Conservation (phyloP, 2,797 vertebrate genomes). For the Rhabdomys pumilio region DNA sequence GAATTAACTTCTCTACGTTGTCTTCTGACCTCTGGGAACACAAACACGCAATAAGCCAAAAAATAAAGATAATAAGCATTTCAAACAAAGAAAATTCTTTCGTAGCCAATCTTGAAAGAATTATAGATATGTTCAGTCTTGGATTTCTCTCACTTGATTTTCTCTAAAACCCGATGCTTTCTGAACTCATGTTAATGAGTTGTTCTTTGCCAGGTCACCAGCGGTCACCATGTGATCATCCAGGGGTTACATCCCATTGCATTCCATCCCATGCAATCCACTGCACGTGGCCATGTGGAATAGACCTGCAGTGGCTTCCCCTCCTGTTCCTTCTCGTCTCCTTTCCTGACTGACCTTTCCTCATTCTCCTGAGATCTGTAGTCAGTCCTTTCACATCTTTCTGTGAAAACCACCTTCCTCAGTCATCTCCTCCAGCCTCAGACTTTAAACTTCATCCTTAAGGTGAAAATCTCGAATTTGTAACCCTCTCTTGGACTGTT, state of each 20-base stretch:
- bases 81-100: neutral
- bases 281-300: neutral
- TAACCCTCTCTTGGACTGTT: neutral
- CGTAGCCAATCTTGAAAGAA: slow-evolving; percentile 19
- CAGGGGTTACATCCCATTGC: neutral
- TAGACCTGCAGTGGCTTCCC: neutral
- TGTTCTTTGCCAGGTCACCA: neutral
- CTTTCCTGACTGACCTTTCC: neutral
- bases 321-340: neutral
- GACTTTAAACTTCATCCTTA: neutral
- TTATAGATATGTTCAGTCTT: neutral
- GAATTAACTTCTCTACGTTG: neutral
- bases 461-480: neutral
- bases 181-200: neutral
- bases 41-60: neutral
- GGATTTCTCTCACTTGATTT: neutral
- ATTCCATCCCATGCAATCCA: neutral
- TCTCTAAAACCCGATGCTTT: neutral
- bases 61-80: neutral
- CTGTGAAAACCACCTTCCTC: neutral
- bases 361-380: neutral
- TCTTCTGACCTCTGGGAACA: neutral
- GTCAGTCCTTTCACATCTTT: neutral
- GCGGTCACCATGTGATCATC: rapidly evolving
- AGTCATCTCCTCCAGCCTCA: neutral